Evolutionary conservation across 2,113 vertebrate genomes (phyloP).

Genomic region (Ammodytes dubius): DNA sequence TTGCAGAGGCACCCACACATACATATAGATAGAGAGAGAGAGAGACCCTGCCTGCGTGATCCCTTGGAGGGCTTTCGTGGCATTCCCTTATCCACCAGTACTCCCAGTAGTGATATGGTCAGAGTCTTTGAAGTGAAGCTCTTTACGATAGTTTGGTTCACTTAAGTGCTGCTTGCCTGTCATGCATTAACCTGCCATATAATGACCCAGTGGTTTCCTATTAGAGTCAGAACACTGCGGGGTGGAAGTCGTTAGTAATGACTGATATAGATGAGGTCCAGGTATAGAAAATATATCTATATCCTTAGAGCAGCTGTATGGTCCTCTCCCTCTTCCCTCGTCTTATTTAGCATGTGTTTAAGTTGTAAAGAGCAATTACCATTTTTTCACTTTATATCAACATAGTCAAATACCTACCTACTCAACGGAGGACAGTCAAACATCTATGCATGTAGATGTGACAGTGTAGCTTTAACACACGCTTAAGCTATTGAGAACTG

Average conservation of each 20-base stretch:
- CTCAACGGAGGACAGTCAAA: background rate
- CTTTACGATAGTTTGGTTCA: conserved; percentile 12
- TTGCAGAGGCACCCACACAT: conserved; percentile 32
- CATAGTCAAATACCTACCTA: background rate
- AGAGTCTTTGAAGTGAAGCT: conserved; percentile 56
- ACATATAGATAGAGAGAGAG: conserved; percentile 1
- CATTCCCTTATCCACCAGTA: conserved; percentile 25
- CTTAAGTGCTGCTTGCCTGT: background rate
- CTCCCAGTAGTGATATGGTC: conserved; percentile 31
- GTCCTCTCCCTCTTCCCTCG: background rate
- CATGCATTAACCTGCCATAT: conserved; percentile 28
- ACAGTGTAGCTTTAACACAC: background rate
- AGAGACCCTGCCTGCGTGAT: conserved; percentile 19
- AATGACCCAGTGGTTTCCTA: background rate
- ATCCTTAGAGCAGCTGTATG: background rate
- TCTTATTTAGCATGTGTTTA: background rate
- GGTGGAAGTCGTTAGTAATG: background rate
- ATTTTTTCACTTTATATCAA: background rate
- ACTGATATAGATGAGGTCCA: background rate
- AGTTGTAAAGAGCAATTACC: no score
- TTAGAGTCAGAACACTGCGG: conserved; percentile 5
- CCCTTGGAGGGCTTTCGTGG: conserved; percentile 16
- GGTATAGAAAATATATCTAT: background rate
- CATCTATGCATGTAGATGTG: background rate
- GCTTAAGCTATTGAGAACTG: background rate